phyloP scores from a whole-genome alignment of 1,140 invertebrate species.

The Sinonovacula constricta region DNA sequence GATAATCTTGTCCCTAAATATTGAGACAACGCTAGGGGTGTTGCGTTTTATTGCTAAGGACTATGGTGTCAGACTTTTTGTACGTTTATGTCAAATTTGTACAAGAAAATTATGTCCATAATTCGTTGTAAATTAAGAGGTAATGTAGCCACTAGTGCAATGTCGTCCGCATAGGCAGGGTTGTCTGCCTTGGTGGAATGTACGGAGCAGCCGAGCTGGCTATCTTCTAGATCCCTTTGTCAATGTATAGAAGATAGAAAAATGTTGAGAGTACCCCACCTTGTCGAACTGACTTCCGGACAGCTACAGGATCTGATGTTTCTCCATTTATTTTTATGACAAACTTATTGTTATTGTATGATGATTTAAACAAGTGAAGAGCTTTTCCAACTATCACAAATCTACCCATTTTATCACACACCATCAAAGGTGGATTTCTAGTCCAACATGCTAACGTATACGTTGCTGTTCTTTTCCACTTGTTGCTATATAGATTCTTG shows the following conservation, averaged over 20 bases:
- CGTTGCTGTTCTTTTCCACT: not conserved
- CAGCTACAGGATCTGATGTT: not conserved
- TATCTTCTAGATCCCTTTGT: not conserved
- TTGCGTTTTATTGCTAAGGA: no score
- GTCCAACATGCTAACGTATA: not conserved
- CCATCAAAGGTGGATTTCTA: constrained; percentile 1
- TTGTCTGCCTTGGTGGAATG: not conserved
- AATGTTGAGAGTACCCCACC: constrained; percentile 4
- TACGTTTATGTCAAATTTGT: not conserved
- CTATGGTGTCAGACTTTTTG: not conserved
- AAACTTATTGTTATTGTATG: not conserved
- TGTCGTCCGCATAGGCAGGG: not conserved
- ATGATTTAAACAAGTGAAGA: not conserved
- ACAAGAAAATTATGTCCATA: not conserved
- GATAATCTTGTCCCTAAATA: not conserved
- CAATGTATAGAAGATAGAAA: constrained; percentile 12
- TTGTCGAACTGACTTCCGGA: not conserved
- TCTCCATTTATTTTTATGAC: not conserved
- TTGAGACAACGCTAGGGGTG: not conserved
- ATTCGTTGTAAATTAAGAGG: no score
- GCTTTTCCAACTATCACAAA: not conserved
- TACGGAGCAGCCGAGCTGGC: not conserved
- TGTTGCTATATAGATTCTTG: not conserved
- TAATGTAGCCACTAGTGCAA: not conserved
- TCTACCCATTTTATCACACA: not conserved